These are phyloP conservation scores for Erythrolamprus reginae DNA, from an alignment of 2,113 vertebrate genomes.

Conservation along the genomic window DNA sequence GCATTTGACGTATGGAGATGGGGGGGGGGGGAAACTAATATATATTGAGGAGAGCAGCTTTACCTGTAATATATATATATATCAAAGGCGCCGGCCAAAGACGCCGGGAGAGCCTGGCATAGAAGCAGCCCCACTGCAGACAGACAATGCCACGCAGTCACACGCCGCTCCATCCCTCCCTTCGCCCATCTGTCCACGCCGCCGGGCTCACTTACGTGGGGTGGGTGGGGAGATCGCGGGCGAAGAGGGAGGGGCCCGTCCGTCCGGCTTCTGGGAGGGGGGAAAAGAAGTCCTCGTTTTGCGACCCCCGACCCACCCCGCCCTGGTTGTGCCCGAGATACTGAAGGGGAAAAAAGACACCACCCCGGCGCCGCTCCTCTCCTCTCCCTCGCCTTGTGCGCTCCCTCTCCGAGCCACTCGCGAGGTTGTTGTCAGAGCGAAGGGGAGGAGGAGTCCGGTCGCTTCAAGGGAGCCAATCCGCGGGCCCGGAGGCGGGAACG, in stretches of 20 bases:
- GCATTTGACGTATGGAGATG: no score
- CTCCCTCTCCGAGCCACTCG: not conserved
- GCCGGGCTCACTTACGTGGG: not conserved
- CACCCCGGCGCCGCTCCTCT: not conserved
- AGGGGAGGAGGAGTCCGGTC: accelerated
- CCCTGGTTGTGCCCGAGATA: not conserved
- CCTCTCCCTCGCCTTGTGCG: not conserved
- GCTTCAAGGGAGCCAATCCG: not conserved
- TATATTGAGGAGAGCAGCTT: no score
- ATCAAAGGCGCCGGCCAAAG: no score
- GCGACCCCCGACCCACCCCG: not conserved
- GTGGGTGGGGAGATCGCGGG: not conserved
- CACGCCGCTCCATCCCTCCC: not conserved
- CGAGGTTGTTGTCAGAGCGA: not conserved
- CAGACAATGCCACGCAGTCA: not conserved
- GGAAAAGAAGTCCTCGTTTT: not conserved
- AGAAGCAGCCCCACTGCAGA: no score
- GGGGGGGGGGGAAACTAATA: no score
- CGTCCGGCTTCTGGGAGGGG: no score
- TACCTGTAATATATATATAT: no score
- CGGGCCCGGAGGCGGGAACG: not conserved
- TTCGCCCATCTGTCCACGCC: not conserved
- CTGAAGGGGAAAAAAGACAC: no score
- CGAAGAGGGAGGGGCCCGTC: not conserved
- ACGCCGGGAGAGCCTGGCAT: no score